phyloP scores from a whole-genome alignment of 1,140 invertebrate species.

The Chironomus striatipennis region DNA sequence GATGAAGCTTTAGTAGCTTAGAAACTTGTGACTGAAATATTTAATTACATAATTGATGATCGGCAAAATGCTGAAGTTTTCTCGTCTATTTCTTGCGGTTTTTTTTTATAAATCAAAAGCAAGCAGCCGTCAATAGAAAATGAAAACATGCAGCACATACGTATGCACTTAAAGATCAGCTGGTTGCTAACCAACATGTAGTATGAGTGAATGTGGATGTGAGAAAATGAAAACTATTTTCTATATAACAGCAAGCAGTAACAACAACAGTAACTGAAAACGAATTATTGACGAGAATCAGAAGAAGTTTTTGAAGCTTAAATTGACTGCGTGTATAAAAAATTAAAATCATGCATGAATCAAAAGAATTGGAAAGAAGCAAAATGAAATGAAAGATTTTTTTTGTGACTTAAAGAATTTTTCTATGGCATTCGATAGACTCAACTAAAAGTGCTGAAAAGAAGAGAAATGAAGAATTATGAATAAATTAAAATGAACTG shows the following conservation, averaged over 20 bases:
- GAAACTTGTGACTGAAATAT: background rate
- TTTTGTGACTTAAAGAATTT: too few species aligned
- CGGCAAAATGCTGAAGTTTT: background rate
- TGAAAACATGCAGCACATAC: background rate
- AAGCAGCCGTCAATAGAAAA: background rate
- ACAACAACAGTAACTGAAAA: background rate
- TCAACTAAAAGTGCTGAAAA: too few species aligned
- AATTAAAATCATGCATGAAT: background rate
- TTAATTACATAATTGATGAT: background rate
- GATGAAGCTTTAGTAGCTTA: too few species aligned
- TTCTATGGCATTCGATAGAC: too few species aligned
- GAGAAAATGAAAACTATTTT: background rate
- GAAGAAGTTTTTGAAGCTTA: background rate
- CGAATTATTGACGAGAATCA: background rate
- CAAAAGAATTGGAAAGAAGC: background rate
- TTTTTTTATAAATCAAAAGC: background rate
- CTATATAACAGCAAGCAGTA: background rate
- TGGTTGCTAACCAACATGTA: background rate
- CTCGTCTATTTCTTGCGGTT: background rate
- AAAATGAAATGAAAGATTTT: background rate
- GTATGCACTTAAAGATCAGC: background rate
- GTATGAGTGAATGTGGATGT: too few species aligned
- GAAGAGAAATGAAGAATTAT: slow-evolving; percentile 8
- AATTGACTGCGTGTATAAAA: background rate
- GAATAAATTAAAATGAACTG: slow-evolving; percentile 14